These are phyloP conservation scores for Hypomesus transpacificus DNA, from an alignment of 2,113 vertebrate species.

Conservation along the genomic window DNA sequence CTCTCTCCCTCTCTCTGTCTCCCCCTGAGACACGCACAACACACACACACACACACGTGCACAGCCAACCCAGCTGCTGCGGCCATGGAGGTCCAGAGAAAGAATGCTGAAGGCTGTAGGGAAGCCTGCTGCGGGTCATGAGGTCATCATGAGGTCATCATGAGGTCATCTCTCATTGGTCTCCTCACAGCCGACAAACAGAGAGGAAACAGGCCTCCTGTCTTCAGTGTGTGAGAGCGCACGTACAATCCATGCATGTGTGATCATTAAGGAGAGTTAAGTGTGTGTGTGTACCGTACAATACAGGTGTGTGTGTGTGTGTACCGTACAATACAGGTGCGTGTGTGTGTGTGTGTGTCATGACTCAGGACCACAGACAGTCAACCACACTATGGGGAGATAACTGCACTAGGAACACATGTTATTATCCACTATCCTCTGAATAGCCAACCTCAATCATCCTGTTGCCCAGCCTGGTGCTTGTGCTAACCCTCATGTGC, in stretches of 20 bases:
- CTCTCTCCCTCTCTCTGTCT: not conserved
- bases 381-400: not conserved
- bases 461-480: too few species aligned
- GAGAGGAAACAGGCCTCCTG: too few species aligned
- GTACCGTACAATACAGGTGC: not conserved
- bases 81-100: not conserved
- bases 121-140: not conserved
- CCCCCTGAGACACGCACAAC: not conserved
- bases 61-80: conserved; percentile 5
- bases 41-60: not conserved
- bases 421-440: conserved; percentile 19
- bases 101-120: not conserved
- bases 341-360: not conserved
- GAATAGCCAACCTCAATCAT: conserved; percentile 24
- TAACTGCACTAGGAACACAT: not conserved
- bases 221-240: too few species aligned
- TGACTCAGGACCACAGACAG: not conserved
- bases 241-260: not conserved
- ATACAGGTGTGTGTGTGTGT: not conserved
- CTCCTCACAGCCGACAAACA: too few species aligned
- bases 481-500: too few species aligned
- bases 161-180: not conserved
- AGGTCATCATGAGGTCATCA: not conserved
- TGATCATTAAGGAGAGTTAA: not conserved
- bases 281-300: not conserved